Percentiles rank a stretch among this genome's conserved stretches.
phyloP scores from a whole-genome alignment of 2,797 vertebrate species.

The Helarctos malayanus region DNA sequence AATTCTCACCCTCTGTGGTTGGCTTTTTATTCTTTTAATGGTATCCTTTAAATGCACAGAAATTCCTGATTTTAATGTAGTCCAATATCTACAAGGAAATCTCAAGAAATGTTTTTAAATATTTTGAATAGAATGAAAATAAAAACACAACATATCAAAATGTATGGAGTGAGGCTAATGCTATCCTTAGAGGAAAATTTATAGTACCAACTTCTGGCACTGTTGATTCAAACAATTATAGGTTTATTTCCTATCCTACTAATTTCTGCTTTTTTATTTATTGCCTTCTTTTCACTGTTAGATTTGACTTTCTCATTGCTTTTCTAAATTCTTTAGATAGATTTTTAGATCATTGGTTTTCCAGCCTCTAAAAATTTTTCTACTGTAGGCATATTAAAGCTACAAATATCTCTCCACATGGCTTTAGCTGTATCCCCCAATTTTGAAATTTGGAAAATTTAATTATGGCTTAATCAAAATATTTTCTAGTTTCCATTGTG shows the following conservation, averaged over 20 bases:
- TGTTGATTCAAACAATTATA: neutral
- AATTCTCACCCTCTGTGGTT: neutral
- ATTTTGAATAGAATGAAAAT: constrained; percentile 51
- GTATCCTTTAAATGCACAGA: neutral
- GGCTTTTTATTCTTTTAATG: constrained; percentile 24
- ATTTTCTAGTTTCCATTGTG: constrained; percentile 27
- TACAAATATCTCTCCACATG: neutral
- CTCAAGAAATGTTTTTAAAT: neutral
- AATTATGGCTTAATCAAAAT: constrained; percentile 10
- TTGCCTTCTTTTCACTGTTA: neutral
- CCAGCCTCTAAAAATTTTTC: neutral
- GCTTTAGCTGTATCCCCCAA: neutral
- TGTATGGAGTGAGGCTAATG: neutral
- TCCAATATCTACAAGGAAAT: neutral
- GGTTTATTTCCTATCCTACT: neutral
- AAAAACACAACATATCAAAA: constrained; percentile 2
- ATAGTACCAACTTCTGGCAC: neutral
- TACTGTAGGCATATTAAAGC: neutral
- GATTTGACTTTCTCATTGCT: constrained; percentile 14
- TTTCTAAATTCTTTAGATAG: neutral
- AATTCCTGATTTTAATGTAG: neutral
- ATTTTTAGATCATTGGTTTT: neutral
- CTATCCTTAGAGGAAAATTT: neutral
- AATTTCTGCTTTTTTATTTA: neutral
- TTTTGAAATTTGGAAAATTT: constrained; percentile 36